Evolutionary conservation across 2,113 vertebrate species (phyloP).

Genomic region (Gymnarchus niloticus): DNA sequence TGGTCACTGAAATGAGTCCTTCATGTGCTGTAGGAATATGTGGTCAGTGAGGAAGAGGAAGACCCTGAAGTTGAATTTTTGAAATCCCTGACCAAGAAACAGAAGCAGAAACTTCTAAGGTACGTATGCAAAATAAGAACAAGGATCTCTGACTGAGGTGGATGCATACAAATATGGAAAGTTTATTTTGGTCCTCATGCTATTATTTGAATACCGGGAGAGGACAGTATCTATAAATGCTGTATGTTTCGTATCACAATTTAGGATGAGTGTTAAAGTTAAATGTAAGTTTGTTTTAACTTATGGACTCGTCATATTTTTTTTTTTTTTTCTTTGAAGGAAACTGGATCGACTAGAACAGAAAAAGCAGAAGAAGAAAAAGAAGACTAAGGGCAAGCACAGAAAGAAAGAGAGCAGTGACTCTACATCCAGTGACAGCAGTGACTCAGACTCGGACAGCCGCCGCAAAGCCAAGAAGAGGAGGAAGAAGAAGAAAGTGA

Average conservation of each 20-base stretch:
- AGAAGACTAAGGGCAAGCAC: slow-evolving; percentile 1
- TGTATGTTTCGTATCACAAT: no score
- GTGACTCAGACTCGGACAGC: slow-evolving; percentile 65
- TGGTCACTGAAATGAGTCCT: not conserved
- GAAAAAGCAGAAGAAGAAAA: slow-evolving; percentile 72
- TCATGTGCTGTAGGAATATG: slow-evolving; percentile 69
- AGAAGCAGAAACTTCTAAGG: slow-evolving; percentile 95
- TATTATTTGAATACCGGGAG: no score
- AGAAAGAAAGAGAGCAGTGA: slow-evolving; percentile 47
- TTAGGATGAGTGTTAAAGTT: no score
- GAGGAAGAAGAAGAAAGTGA: slow-evolving; percentile 44
- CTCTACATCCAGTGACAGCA: slow-evolving; percentile 47
- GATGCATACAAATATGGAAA: not conserved
- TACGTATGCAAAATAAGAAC: slow-evolving; percentile 41
- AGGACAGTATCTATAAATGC: no score
- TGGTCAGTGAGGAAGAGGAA: slow-evolving; percentile 89
- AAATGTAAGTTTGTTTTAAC: not conserved
- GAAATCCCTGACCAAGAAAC: slow-evolving; percentile 89
- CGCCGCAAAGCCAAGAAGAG: slow-evolving; percentile 60
- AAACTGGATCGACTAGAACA: slow-evolving; percentile 93
- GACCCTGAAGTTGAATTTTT: slow-evolving; percentile 97
- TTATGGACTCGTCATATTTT: not conserved
- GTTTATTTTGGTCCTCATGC: not conserved
- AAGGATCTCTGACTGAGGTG: no score
- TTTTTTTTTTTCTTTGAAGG: slow-evolving; percentile 51